These are phyloP conservation scores for Leptopterna dolabrata DNA, from an alignment of 2,888 invertebrate genomes.

Conservation along the genomic window DNA sequence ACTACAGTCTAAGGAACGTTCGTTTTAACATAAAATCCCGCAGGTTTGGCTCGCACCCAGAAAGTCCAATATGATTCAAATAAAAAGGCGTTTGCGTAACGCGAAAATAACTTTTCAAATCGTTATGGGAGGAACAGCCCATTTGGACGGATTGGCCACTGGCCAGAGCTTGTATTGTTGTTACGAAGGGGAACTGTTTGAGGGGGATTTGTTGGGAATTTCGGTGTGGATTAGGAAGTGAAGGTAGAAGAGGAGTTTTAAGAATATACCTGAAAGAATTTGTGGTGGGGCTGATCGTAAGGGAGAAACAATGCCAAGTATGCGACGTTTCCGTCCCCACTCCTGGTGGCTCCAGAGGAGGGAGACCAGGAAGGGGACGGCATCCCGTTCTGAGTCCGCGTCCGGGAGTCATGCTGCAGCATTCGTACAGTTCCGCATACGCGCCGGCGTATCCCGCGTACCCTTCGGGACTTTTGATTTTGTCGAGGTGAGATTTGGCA, in stretches of 20 bases:
- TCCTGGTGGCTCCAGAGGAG: not conserved
- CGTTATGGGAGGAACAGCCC: not conserved
- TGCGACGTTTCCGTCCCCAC: not conserved
- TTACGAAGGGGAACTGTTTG: no score
- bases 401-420: not conserved
- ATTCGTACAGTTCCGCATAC: not conserved
- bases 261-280: not conserved
- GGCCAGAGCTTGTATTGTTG: not conserved
- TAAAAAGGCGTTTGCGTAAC: not conserved
- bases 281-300: not conserved
- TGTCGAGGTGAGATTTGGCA: not conserved
- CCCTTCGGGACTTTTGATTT: not conserved
- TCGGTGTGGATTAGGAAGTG: not conserved
- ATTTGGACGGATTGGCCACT: not conserved
- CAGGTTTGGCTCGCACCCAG: not conserved
- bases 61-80: not conserved
- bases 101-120: conserved; percentile 5
- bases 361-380: conserved; percentile 10
- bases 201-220: not conserved
- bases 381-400: not conserved
- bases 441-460: conserved; percentile 10
- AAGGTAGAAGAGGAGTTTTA: not conserved
- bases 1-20: not conserved
- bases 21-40: not conserved
- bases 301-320: conserved; percentile 37